phyloP scores from a whole-genome alignment of 2,797 vertebrate species.

The Brachymystax lenok region DNA sequence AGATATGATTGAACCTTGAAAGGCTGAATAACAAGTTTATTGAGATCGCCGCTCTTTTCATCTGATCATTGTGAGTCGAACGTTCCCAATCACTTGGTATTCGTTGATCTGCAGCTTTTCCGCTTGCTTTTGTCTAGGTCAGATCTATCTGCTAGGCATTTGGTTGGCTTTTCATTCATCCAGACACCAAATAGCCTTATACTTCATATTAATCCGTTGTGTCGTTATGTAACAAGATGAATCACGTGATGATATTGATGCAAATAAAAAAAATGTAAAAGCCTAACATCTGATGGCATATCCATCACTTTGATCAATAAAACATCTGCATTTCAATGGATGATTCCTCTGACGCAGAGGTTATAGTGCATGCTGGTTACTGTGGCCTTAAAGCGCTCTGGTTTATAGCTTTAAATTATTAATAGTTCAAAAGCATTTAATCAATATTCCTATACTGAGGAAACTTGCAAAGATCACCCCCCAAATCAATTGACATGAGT shows the following conservation, averaged over 20 bases:
- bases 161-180: slow-evolving; percentile 26
- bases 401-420: not conserved
- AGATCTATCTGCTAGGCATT: slow-evolving; percentile 33
- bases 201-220: not conserved
- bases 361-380: not conserved
- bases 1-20: slow-evolving; percentile 82
- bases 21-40: slow-evolving; percentile 78
- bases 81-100: slow-evolving; percentile 72
- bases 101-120: slow-evolving; percentile 62
- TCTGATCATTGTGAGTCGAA: slow-evolving; percentile 73
- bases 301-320: not conserved
- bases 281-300: not conserved
- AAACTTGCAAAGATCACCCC: not conserved
- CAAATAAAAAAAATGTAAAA: not conserved
- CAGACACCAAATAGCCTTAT: slow-evolving; percentile 37
- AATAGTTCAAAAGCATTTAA: not conserved
- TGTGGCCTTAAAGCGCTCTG: not conserved
- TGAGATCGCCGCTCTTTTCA: slow-evolving; percentile 73
- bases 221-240: not conserved
- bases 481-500: not conserved
- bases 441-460: not conserved
- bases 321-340: not conserved
- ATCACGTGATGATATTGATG: not conserved
- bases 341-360: not conserved
- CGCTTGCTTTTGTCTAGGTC: slow-evolving; percentile 55